Evolutionary conservation across 2,888 invertebrate species (phyloP), one percentile per base, ranked within the genome.

Genomic region (Pterobdella sp.): DNA sequence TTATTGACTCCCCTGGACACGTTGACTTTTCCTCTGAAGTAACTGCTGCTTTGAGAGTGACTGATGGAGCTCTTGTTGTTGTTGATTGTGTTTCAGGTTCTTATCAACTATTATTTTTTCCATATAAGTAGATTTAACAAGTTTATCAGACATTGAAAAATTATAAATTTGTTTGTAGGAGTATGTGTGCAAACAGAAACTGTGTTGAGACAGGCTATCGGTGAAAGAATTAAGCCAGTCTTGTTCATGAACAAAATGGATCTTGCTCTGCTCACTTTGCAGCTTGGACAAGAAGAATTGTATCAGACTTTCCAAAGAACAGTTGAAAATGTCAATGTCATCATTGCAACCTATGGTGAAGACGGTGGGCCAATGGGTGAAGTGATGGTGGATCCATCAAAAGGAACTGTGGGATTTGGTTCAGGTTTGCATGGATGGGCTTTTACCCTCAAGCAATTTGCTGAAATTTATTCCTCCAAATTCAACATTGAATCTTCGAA

Each of bases 161-260:
- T 64, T 18, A 32, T 18, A 67, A 32, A 67, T 14, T 64, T 66
- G 34, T 64, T 67, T 42, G 31, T 63, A 93, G 97, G 98, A 88
- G 98, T 99, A 78, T 98, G 98, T 84, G 98, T 99, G 80, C 98
- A 99, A 87, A 99, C 98, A 52, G 98, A 99, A 87, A 97, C 98
- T 81, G 99, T 99, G 75, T 88, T 99, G 81, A 93, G 98, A 87
- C 99, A 99, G 86, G 98, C 98, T 77, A 99, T 99, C 83, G 94
- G 95, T 77, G 98, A 99, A 87, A 91, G 98, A 83, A 99, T 99
- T 82, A 97, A 96, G 90, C 98, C 99, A 74, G 93, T 99, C 79
- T 88, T 99, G 81, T 98, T 99, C 90, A 97, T 99, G 97, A 99
- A 99, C 91, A 99, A 99, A 87, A 97, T 99, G 97, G 99, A 99